Percentiles rank a stretch among this genome's conserved stretches.
Evolutionary conservation across 35 echinoderm and acorn worm genomes (phyloP).

Genomic region (Patiria miniata): DNA sequence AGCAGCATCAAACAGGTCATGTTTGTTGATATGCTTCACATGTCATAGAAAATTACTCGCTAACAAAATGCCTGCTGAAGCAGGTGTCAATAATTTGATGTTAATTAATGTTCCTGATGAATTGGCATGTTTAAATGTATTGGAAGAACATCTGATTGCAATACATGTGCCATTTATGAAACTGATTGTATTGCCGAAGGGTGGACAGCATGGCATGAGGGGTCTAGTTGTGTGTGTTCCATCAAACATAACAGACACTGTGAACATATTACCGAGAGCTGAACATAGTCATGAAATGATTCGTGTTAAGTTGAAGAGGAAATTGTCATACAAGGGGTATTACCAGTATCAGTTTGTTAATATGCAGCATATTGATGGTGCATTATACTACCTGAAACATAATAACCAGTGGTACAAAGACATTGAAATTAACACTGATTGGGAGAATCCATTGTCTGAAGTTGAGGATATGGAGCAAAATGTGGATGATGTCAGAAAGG

Average conservation of each 20-base stretch:
- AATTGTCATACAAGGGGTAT: constrained; percentile 55
- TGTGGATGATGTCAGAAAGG: neutral
- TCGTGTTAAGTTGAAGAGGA: constrained; percentile 56
- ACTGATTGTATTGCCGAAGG: constrained; percentile 56
- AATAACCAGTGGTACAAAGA: constrained; percentile 2
- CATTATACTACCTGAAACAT: neutral
- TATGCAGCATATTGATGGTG: neutral
- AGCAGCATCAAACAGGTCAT: constrained; percentile 40
- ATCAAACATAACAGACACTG: constrained; percentile 57
- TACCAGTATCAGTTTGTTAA: constrained; percentile 39
- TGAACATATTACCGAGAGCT: constrained; percentile 48
- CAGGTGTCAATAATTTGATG: constrained; percentile 40
- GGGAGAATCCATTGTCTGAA: neutral
- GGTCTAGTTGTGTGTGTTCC: constrained; percentile 73
- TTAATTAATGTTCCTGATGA: constrained; percentile 30
- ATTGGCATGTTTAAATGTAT: constrained; percentile 28
- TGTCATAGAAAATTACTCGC: too few relatives aligned
- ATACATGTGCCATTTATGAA: constrained; percentile 65
- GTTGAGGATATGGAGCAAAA: neutral
- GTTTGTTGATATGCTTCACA: neutral
- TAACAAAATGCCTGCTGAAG: constrained; percentile 34
- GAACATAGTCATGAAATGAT: constrained; percentile 38
- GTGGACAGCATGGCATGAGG: too few relatives aligned
- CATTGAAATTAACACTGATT: neutral
- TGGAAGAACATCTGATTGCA: constrained; percentile 56